Evolutionary conservation across 2,113 vertebrate genomes (phyloP), one percentile per base, ranked within the genome.

Genomic region (Eubucco bourcierii): DNA sequence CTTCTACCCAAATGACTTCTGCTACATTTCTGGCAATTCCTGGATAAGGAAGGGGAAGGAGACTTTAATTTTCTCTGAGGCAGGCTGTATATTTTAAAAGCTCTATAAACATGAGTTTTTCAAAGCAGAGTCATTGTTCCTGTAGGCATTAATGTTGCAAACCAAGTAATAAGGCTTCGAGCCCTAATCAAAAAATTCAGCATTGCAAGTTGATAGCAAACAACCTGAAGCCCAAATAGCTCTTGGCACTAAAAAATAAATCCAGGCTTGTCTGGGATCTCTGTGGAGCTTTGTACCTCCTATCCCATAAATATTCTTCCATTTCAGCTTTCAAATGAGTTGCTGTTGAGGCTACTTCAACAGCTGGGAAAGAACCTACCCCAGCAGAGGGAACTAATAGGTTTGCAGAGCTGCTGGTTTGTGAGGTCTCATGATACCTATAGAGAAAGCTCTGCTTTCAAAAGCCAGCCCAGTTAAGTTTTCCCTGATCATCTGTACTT

Each of bases 231-330:
- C 56, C 73, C 73, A 88, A 95, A 92, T 21, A 88, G 52, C 73
- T 93, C 19, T 55, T 33, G 80, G 77, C 80, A 66, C 31, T 90
- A 80, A 80, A 80, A 83, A 86, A 77, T 80, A 88, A 90, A 90
- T 80, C 68, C 29, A 70, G n/a, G 31, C 29, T 74, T 86, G 24
- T 63, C 60, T 77, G 83, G 64, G 29, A 77, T 71, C 80, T 77
- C 60, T 12, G 2, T 55, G 29, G 65, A 90, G 80, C 68, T 88
- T 61, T 77, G 46, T 66, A 71, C n/a, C 52, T 88, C 70, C 27
- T 55, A 63, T 53, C 73, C 39, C 25, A 65, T 75, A 92, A 90
- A 75, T 84, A 72, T 39, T 82, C 70, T 91, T 84, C 44, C 20
- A 53, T 61, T 90, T 85, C 77, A 72, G 33, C 55, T 58, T 91